phyloP scores from a whole-genome alignment of 2,113 vertebrate genomes.

The Felis catus region F.catus_Fca126_mat1.0 CM031416.1:55919001-55919500 shows the following conservation, averaged over 20 bases:
- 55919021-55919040: background rate
- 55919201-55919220: background rate
- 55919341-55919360: background rate
- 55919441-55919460: background rate
- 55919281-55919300: background rate
- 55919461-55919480: background rate
- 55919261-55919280: background rate
- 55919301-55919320: background rate
- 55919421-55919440: background rate
- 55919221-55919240: background rate
- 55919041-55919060: background rate
- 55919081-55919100: constrained; percentile 57
- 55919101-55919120: constrained; percentile 47
- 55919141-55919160: background rate
- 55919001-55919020: constrained; percentile 30
- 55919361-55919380: background rate
- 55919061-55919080: constrained; percentile 41
- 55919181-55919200: constrained; percentile 29
- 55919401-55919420: background rate
- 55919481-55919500: background rate
- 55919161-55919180: background rate
- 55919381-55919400: background rate
- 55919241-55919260: background rate
- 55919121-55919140: constrained; percentile 2
- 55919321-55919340: background rate